Percentiles rank a stretch among this genome's conserved stretches.
These are phyloP conservation scores for Sula dactylatra DNA, from an alignment of 2,113 vertebrate species.

Conservation along the genomic window DNA sequence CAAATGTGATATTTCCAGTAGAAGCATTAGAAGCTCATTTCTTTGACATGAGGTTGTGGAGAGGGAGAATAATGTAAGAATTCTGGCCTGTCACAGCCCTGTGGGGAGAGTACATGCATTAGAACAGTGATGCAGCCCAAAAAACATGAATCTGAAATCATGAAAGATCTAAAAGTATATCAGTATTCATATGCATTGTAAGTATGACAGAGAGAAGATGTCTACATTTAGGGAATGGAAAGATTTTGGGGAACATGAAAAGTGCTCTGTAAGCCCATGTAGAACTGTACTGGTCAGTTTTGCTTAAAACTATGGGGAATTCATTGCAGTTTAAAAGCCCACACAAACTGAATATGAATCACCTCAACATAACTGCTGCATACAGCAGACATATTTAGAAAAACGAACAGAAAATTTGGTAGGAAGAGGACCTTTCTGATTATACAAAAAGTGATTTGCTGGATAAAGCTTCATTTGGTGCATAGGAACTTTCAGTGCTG, in stretches of 20 bases:
- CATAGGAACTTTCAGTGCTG: neutral
- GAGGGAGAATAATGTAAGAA: neutral
- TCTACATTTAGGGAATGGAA: neutral
- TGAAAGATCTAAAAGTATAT: neutral
- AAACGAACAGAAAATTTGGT: neutral
- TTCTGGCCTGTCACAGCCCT: neutral
- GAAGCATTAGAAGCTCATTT: neutral
- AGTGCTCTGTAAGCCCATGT: neutral
- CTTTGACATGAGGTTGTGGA: neutral
- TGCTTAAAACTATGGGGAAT: neutral
- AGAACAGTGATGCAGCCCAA: neutral
- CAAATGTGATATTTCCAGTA: neutral
- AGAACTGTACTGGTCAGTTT: neutral
- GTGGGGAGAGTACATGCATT: neutral
- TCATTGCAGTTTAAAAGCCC: neutral
- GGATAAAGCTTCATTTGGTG: neutral
- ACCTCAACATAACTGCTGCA: neutral
- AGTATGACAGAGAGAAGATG: neutral
- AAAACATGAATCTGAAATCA: neutral
- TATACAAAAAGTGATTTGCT: neutral
- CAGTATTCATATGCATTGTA: neutral
- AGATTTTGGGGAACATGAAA: neutral
- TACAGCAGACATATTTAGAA: neutral
- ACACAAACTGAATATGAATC: neutral
- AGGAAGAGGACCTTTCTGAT: neutral